phyloP scores from a whole-genome alignment of 2,113 vertebrate species.

The Pelusios castaneus region DNA sequence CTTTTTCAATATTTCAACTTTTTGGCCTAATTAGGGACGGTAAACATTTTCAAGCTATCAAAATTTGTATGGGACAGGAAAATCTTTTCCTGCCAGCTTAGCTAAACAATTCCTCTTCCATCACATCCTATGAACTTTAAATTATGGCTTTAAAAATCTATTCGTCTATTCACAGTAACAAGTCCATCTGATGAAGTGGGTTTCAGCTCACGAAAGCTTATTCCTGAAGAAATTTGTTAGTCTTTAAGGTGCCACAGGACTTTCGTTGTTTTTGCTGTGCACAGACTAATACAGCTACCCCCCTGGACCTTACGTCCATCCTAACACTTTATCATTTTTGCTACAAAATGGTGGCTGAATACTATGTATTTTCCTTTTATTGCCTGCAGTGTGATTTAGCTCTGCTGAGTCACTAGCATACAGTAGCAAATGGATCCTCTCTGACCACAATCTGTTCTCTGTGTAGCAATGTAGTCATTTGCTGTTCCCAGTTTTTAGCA shows the following conservation, averaged over 20 bases:
- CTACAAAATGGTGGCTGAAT: not conserved
- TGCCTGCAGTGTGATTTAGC: not conserved
- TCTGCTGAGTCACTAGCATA: not conserved
- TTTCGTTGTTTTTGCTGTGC: too few species aligned
- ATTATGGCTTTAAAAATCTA: not conserved
- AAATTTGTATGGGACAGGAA: not conserved
- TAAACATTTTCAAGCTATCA: not conserved
- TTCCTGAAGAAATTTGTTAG: too few species aligned
- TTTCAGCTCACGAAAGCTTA: too few species aligned
- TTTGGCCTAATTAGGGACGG: not conserved
- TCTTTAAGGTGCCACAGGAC: too few species aligned
- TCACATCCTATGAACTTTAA: not conserved
- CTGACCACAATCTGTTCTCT: not conserved
- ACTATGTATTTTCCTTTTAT: not conserved
- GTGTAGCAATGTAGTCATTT: not conserved
- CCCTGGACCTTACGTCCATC: not conserved
- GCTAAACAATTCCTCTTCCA: not conserved
- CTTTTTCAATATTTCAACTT: not conserved
- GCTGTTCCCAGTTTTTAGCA: not conserved
- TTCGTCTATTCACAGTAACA: rapidly evolving
- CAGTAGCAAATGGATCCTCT: not conserved
- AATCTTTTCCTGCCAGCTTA: not conserved
- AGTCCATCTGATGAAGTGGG: not conserved
- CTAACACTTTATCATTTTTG: not conserved
- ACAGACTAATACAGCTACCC: too few species aligned